These are phyloP conservation scores for Ovis canadensis DNA, from an alignment of 2,113 vertebrate species.

Conservation along the genomic window DNA sequence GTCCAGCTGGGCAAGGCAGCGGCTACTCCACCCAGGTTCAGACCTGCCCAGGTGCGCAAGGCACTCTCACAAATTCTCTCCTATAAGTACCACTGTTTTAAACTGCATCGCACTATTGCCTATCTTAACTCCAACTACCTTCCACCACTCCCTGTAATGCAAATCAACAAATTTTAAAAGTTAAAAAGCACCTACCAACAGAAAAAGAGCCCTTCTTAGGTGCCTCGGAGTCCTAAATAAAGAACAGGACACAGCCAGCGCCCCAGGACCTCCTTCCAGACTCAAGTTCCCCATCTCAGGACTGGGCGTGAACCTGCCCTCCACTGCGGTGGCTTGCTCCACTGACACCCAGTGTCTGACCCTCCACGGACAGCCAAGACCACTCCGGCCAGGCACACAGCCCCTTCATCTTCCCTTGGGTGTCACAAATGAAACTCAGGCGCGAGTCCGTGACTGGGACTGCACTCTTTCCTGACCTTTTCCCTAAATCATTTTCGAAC, in stretches of 20 bases:
- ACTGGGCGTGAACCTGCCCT: not conserved
- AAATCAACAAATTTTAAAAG: not conserved
- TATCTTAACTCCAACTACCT: not conserved
- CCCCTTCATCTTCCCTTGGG: accelerated
- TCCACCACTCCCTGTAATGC: not conserved
- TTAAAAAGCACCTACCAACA: not conserved
- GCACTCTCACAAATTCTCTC: not conserved
- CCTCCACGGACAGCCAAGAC: not conserved
- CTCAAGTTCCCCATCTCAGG: not conserved
- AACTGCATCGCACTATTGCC: no score
- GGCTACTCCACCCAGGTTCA: not conserved
- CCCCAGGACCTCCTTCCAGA: not conserved
- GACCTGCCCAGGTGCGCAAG: not conserved
- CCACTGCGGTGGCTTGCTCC: not conserved
- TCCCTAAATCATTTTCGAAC: not conserved
- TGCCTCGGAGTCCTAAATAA: not conserved
- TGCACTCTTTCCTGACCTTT: not conserved
- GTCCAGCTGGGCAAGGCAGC: no score
- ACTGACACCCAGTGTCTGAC: not conserved
- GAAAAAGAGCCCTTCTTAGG: not conserved
- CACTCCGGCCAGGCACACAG: accelerated
- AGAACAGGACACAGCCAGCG: accelerated
- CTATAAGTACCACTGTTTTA: not conserved
- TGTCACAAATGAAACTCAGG: not conserved
- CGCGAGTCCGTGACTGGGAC: accelerated